Base-by-base conservation (phyloP, 2,888 invertebrate species). In the Brachyptera putata region DNA sequence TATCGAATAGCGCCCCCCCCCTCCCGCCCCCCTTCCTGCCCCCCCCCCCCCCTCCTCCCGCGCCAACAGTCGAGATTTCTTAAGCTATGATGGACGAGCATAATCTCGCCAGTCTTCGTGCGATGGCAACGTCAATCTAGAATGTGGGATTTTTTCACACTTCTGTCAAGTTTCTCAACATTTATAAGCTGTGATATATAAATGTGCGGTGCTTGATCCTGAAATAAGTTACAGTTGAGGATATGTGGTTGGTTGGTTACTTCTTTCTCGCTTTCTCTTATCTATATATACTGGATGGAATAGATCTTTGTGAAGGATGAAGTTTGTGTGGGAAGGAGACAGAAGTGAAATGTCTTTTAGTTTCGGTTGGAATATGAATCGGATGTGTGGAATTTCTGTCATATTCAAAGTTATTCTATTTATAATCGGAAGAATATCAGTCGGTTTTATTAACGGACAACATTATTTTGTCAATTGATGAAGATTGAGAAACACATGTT, bases 51-150 rank as follows among this genome's bases (percentile, higher is more conserved):
- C 18, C 26, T 21, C 16, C n/a, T 18, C 53, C 50, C 26, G 41
- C 59, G 24, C 55, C 59, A 39, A 24, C 56, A 46, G 46, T 46
- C 34, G 58, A 61, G 74, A 74, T 74, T 74, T 73, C 69, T 70
- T 34, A 46, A 55, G 56, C 60, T 65, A 71, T 74, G 75, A 75
- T 74, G 73, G 73, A 74, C 74, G 74, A 73, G 73, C 70, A 67
- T 72, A 74, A 73, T 73, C 72, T 70, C 69, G 71, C 71, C 72
- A 70, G 70, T 61, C 56, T 41, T 58, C 50, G 36, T 46, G 30
- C 43, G 43, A 21, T 58, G 56, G 59, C 46, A 50, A 49, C 49
- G 62, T 57, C 53, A 62, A 34, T 41, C 59, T 62, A 24, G 49
- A 34, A 53, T 22, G 53, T 53, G 53, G 53, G 53, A 53, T 53